A percentile compares a stretch with the other conserved stretches of the same genome.
phyloP scores from a whole-genome alignment of 2,888 invertebrate genomes.

The Anthophora plumipes region DNA sequence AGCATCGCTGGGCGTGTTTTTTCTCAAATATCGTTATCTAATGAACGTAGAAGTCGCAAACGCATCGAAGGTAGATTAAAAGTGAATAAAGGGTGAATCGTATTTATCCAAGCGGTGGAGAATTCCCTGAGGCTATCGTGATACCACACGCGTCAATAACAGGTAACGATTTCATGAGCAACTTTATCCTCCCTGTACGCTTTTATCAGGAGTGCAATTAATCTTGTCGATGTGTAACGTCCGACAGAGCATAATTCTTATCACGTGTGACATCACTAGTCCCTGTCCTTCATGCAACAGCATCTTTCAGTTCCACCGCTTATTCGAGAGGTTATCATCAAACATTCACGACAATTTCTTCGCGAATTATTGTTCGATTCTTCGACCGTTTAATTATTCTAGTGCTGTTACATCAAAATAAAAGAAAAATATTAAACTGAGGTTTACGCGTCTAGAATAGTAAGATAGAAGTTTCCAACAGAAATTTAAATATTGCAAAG shows the following conservation, averaged over 20 bases:
- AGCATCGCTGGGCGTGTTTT: too few species aligned
- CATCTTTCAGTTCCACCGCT: conserved; percentile 9
- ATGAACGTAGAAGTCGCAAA: background rate
- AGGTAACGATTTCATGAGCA: conserved; percentile 58
- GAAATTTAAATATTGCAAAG: too few species aligned
- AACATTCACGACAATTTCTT: background rate
- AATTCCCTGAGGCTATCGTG: conserved; percentile 39
- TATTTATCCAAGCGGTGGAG: conserved; percentile 35
- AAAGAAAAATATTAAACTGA: too few species aligned
- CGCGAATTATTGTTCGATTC: background rate
- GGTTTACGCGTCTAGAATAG: too few species aligned
- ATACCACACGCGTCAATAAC: conserved; percentile 59
- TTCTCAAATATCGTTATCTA: conserved; percentile 8
- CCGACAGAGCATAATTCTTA: conserved; percentile 49
- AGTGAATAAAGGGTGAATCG: conserved; percentile 52
- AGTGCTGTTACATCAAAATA: too few species aligned
- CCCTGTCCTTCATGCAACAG: conserved; percentile 6
- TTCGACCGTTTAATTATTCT: too few species aligned
- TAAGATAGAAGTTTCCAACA: too few species aligned
- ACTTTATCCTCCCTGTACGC: conserved; percentile 54
- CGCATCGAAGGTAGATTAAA: conserved; percentile 34
- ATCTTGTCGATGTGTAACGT: conserved; percentile 65
- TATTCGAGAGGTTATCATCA: background rate
- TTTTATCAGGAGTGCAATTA: conserved; percentile 68
- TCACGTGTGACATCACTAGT: conserved; percentile 45